A percentile compares a stretch with the other conserved stretches of the same genome.
Conservation (phyloP, 2,888 invertebrate genomes). For the Drosophila picticornis region DNA sequence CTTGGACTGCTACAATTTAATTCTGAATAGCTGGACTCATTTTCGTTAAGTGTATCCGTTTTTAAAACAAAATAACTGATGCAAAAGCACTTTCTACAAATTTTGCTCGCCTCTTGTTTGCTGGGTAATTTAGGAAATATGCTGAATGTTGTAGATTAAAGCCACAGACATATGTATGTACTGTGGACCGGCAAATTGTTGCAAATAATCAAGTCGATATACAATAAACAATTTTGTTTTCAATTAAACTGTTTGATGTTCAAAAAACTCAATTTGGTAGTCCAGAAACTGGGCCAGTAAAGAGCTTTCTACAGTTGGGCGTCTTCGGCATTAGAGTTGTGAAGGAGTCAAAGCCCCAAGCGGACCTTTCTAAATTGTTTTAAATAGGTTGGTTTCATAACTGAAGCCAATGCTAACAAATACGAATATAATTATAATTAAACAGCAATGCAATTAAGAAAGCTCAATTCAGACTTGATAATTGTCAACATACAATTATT, state of each 20-base stretch:
- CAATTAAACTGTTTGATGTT: constrained; percentile 2
- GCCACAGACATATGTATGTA: background rate
- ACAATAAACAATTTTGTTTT: constrained; percentile 1
- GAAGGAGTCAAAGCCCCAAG: background rate
- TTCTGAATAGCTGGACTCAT: background rate
- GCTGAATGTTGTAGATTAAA: background rate
- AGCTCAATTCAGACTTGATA: background rate
- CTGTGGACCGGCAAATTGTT: background rate
- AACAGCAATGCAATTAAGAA: background rate
- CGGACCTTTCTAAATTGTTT: background rate
- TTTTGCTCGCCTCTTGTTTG: constrained; percentile 18
- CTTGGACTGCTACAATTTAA: background rate
- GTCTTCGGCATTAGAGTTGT: background rate
- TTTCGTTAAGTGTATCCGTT: background rate
- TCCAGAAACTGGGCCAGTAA: background rate
- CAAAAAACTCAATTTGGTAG: background rate
- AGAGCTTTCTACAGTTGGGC: background rate
- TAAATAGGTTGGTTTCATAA: background rate
- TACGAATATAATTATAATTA: background rate
- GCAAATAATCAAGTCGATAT: background rate
- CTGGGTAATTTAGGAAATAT: constrained; percentile 13
- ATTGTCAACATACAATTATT: background rate
- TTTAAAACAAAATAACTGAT: constrained; percentile 2
- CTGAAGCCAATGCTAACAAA: background rate
- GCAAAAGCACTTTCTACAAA: constrained; percentile 37